Percentiles rank a stretch among this genome's conserved stretches.
phyloP scores from a whole-genome alignment of 2,113 vertebrate species.

The Dipodomys stephensi region DNA sequence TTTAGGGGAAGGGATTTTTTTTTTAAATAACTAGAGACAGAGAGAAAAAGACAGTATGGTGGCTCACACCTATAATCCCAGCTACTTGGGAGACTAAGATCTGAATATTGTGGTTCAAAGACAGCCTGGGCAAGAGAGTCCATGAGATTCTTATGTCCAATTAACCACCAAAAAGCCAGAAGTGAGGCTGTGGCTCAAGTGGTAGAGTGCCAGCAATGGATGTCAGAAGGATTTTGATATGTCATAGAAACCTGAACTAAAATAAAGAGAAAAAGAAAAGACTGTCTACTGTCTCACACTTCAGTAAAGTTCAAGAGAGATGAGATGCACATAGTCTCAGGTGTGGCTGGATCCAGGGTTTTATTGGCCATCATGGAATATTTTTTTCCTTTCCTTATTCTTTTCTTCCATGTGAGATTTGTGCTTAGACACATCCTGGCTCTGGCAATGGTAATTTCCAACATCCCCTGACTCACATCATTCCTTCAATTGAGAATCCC shows the following conservation, averaged over 20 bases:
- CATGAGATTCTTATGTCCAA: too few species aligned
- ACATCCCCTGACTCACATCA: background rate
- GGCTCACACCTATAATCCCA: too few species aligned
- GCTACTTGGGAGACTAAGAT: too few species aligned
- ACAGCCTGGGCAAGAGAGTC: too few species aligned
- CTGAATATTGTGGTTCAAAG: too few species aligned
- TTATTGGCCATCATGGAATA: background rate
- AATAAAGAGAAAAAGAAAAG: background rate
- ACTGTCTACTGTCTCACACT: background rate
- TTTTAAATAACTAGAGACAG: background rate
- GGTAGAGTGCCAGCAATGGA: background rate
- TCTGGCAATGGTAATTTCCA: too few species aligned
- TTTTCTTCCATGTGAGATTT: background rate
- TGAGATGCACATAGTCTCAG: background rate
- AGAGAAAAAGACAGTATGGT: too few species aligned
- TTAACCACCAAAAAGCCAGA: too few species aligned
- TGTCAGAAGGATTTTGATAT: slow-evolving; percentile 19
- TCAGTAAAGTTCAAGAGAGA: background rate
- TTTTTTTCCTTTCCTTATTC: background rate
- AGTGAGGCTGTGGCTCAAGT: too few species aligned
- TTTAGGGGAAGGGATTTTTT: background rate
- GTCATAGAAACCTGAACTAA: background rate
- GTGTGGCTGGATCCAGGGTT: background rate
- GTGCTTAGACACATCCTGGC: background rate
- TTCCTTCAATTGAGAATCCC: background rate